Evolutionary conservation across 2,113 vertebrate genomes (phyloP), one percentile per base, ranked within the genome.

Genomic region (Myrmecophaga tridactyla): DNA sequence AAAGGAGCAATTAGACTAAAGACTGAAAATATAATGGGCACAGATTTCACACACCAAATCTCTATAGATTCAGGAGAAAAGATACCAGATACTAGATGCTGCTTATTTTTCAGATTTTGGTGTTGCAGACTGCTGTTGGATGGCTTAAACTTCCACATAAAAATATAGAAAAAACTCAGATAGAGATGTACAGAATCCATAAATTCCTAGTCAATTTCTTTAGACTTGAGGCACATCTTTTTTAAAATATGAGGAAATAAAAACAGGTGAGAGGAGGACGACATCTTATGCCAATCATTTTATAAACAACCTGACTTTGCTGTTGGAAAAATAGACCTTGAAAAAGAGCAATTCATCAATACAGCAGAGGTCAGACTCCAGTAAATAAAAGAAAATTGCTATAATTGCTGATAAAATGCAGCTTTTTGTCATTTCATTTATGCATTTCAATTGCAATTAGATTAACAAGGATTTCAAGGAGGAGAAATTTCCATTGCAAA

Each of bases 361-460:
- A 97, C 92, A 97, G 96, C 97, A 97, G 96, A 98, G 97, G 96
- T 98, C 97, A 98, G 94, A 75, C 97, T 96, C 88, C 73, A 96
- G 96, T 97, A 97, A 97, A 97, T 97, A 97, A 97, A 97, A 96
- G 97, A 97, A 97, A 97, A 97, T 97, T 97, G 95, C 97, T 95
- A 65, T 97, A 97, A 97, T 97, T 97, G 95, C 96, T 96, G 92
- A 97, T 96, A 97, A 97, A 97, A 97, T 97, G 95, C 96, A 96
- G 95, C 92, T 97, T 97, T n/a, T 97, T 95, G 97, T 97, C 97
- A 94, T 97, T 97, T 96, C 96, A 96, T 94, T 97, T 96, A 91
- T 97, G 97, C 96, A 97, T 97, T 97, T 96, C 96, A 97, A 97
- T 97, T 96, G 95, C 96, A 97, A 97, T 97, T 97, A 97, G 88